Evolutionary conservation across 2,113 vertebrate genomes (phyloP).

Genomic region (Pogona vitticeps): DNA sequence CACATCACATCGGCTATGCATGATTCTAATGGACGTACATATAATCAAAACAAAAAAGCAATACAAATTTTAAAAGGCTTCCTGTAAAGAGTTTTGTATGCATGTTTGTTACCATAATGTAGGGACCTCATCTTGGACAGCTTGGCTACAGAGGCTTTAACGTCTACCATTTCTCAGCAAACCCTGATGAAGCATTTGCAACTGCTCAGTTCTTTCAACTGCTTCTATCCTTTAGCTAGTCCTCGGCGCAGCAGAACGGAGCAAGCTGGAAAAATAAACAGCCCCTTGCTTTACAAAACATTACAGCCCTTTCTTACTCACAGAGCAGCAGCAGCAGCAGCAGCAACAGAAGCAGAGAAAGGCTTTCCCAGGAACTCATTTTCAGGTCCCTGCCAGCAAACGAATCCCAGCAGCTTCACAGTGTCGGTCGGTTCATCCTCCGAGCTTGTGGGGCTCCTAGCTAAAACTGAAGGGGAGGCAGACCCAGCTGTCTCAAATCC

Average conservation of each 20-base stretch:
- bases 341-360: slow-evolving; percentile 39
- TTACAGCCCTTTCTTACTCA: slow-evolving; percentile 72
- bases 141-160: slow-evolving; percentile 29
- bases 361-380: slow-evolving; percentile 74
- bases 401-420: slow-evolving; percentile 52
- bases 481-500: slow-evolving; percentile 86
- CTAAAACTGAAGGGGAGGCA: slow-evolving; percentile 69
- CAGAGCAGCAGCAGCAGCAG: slow-evolving; percentile 76
- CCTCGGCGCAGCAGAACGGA: slow-evolving; percentile 51
- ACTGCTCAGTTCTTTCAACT: slow-evolving; percentile 26
- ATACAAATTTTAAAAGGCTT: slow-evolving; percentile 21
- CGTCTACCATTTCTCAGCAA: slow-evolving; percentile 28
- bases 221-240: slow-evolving; percentile 52
- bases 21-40: slow-evolving; percentile 48
- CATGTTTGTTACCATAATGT: slow-evolving; percentile 61
- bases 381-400: slow-evolving; percentile 43
- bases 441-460: slow-evolving; percentile 52
- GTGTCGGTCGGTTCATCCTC: slow-evolving; percentile 43
- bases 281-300: slow-evolving; percentile 16
- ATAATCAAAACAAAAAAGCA: slow-evolving; percentile 31
- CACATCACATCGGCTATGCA: slow-evolving; percentile 18
- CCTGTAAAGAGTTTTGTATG: slow-evolving; percentile 50
- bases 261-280: slow-evolving; percentile 57
- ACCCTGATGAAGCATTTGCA: slow-evolving; percentile 3
- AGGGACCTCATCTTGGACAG: slow-evolving; percentile 45